These are phyloP conservation scores for Amaurobius ferox DNA, from an alignment of 2,888 invertebrate species.

Conservation along the genomic window DNA sequence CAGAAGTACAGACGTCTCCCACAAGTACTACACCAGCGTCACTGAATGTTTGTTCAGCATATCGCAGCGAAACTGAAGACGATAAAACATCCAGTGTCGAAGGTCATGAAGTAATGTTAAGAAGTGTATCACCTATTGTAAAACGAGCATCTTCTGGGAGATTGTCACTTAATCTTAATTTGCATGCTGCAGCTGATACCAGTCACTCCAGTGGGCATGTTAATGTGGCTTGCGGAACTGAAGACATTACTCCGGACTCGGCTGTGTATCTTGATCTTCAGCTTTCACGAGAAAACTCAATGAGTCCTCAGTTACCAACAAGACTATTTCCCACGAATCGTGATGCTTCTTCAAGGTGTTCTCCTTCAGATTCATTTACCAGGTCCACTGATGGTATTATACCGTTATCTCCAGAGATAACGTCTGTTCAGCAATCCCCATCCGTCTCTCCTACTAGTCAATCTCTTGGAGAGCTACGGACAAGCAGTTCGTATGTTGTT, in stretches of 20 bases:
- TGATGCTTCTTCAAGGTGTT: background rate
- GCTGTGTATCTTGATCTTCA: conserved; percentile 74
- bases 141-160: conserved; percentile 48
- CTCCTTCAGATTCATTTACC: conserved; percentile 21
- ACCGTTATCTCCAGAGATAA: conserved; percentile 28
- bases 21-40: conserved; percentile 58
- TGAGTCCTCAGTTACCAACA: conserved; percentile 19
- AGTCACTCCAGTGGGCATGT: conserved; percentile 41
- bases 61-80: conserved; percentile 58
- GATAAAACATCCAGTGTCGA: conserved; percentile 65
- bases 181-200: conserved; percentile 24
- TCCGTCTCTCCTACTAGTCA: conserved; percentile 58
- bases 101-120: conserved; percentile 60
- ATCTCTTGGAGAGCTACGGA: conserved; percentile 61
- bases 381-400: conserved; percentile 43
- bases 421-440: conserved; percentile 20
- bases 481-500: conserved; percentile 54
- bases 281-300: conserved; percentile 46
- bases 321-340: conserved; percentile 6
- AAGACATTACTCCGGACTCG: conserved; percentile 75
- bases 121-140: conserved; percentile 63
- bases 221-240: conserved; percentile 68
- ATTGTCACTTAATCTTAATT: conserved; percentile 57
- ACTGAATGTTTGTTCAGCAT: conserved; percentile 42
- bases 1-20: conserved; percentile 45